Evolutionary conservation across 2,797 vertebrate genomes (phyloP).

Genomic region (Sebastes diploproa): DNA sequence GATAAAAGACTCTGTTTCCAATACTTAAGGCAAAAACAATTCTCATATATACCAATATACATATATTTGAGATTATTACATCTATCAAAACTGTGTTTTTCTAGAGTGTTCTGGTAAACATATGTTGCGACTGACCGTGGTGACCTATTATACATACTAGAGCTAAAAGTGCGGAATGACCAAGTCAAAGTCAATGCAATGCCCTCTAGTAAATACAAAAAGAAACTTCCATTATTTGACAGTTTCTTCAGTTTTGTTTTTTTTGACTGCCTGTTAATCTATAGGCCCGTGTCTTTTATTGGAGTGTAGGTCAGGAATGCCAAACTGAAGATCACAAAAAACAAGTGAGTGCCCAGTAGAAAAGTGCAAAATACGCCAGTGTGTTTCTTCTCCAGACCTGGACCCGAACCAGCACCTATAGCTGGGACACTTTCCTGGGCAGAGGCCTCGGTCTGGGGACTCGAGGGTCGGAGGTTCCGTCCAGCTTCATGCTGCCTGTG

Average conservation of each 20-base stretch:
- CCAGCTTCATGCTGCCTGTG: slow-evolving; percentile 85
- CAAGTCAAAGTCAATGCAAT: slow-evolving; percentile 63
- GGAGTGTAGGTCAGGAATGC: slow-evolving; percentile 58
- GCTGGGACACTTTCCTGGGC: slow-evolving; percentile 97
- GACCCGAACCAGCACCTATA: slow-evolving; percentile 82
- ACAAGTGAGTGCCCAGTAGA: slow-evolving; percentile 70
- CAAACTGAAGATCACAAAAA: slow-evolving; percentile 58
- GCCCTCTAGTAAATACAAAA: slow-evolving; percentile 62
- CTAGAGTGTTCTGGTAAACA: slow-evolving; percentile 71
- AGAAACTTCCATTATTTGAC: slow-evolving; percentile 30
- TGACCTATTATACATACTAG: slow-evolving; percentile 56
- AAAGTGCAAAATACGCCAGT: slow-evolving; percentile 84
- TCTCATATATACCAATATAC: slow-evolving; percentile 81
- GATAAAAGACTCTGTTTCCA: slow-evolving; percentile 82
- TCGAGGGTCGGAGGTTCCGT: slow-evolving; percentile 82
- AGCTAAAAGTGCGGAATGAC: slow-evolving; percentile 78
- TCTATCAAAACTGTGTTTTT: slow-evolving; percentile 73
- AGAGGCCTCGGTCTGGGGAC: slow-evolving; percentile 90
- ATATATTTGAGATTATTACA: slow-evolving; percentile 79
- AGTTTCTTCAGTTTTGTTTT: slow-evolving; percentile 39
- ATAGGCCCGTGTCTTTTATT: slow-evolving; percentile 54
- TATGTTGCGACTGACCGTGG: slow-evolving; percentile 51
- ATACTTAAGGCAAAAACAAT: slow-evolving; percentile 87
- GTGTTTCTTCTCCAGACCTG: slow-evolving; percentile 56
- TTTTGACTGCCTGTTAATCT: slow-evolving; percentile 49